Conservation (phyloP, 2,113 vertebrate genomes). For the Porphyrio hochstetteri region DNA sequence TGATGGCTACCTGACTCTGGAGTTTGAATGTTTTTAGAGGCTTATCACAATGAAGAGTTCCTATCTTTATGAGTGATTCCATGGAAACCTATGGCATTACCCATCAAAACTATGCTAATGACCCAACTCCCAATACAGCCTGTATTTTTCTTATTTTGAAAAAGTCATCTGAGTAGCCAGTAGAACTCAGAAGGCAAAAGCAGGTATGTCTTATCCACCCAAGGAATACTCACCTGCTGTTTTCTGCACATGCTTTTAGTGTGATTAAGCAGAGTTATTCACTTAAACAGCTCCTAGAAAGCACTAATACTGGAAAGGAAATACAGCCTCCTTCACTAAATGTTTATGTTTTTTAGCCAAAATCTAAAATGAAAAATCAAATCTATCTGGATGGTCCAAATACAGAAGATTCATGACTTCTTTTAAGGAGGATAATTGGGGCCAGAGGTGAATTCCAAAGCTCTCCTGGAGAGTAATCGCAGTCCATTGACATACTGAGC, state of each 20-base stretch:
- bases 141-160: neutral
- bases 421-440: conserved; percentile 57
- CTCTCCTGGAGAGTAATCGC: conserved; percentile 23
- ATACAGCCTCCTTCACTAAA: neutral
- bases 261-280: neutral
- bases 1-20: neutral
- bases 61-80: neutral
- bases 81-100: neutral
- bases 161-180: neutral
- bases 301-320: neutral
- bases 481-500: conserved; percentile 43
- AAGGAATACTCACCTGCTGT: neutral
- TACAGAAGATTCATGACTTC: conserved; percentile 44
- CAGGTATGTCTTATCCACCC: neutral
- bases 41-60: neutral
- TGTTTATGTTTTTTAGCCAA: neutral
- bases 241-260: neutral
- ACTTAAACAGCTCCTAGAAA: neutral
- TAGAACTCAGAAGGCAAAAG: neutral
- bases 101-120: neutral
- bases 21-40: neutral
- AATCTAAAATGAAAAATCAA: conserved; percentile 33
- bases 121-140: neutral
- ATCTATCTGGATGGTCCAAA: conserved; percentile 32
- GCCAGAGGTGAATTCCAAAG: conserved; percentile 10